Evolutionary conservation across 2,113 vertebrate species (phyloP), one percentile per base, ranked within the genome.

Genomic region (Tenrec ecaudatus): DNA sequence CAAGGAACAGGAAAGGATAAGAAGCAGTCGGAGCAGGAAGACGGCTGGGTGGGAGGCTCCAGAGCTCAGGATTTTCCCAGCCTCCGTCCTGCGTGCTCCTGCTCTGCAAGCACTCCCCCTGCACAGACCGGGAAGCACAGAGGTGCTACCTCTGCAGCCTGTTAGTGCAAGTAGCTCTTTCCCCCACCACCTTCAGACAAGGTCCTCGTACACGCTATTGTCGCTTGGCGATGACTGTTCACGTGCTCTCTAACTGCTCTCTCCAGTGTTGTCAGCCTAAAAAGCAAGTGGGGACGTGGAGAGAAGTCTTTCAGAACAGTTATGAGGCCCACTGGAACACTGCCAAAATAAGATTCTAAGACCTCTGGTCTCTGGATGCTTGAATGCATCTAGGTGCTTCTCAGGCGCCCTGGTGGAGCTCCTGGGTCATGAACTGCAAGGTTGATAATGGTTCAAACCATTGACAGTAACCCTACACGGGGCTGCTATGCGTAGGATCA

Each of bases 1-100:
- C 81, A 94, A 91, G 53, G 40, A 96, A 88, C 88, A 83, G 47
- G 19, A 64, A 47, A 86, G 80, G 38, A 69, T 62, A 78, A 91
- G 91, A 58, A 10, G 64, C 62, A 47, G 38, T 4, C 0, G 16
- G 57, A 19, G 40, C 58, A n/a, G 7, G 25, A n/a, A 73, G 87
- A 53, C 71, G 25, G 36, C 14, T 16, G 53, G 85, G 84, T 4
- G 2, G 91, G 73, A 92, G 47, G 79, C 31, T 36, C 12, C 16
- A 4, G 20, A 43, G 58, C 71, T 90, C 83, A 7, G 62, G 38
- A 33, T 22, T 31, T 86, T 85, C 40, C n/a, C 66, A 17, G 76
- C 3, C 62, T 33, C 36, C 19, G 20, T 78, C 38, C 79, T 69
- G 9, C 29, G 8, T 4, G 20, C 36, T 57, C 77, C 86, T 57